These are phyloP conservation scores for Willisornis vidua DNA, from an alignment of 2,113 vertebrate species.

Conservation along the genomic window DNA sequence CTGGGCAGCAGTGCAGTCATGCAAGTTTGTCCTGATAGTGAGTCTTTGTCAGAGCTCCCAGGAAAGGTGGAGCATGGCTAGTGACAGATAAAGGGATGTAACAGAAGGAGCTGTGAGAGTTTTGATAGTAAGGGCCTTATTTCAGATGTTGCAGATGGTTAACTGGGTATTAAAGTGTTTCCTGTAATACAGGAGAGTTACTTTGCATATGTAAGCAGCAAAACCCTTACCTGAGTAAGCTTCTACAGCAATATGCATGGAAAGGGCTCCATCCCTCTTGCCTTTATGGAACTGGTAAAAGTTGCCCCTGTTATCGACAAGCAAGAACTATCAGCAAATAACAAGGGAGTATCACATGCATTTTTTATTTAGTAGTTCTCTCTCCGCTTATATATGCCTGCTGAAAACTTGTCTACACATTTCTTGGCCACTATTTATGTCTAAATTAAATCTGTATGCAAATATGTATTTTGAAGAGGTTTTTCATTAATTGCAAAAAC, in stretches of 20 bases:
- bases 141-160: background rate
- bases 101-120: background rate
- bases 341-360: background rate
- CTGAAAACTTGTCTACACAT: background rate
- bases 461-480: background rate
- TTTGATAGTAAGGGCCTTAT: background rate
- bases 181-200: background rate
- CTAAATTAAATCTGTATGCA: background rate
- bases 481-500: background rate
- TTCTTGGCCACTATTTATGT: background rate
- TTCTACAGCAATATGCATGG: background rate
- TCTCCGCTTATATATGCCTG: background rate
- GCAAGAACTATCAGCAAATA: background rate
- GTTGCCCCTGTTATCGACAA: background rate
- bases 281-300: background rate
- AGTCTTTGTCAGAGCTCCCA: background rate
- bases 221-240: background rate
- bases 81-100: background rate
- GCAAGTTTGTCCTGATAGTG: background rate
- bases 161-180: background rate
- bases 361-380: background rate
- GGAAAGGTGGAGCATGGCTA: background rate
- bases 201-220: background rate
- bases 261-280: background rate
- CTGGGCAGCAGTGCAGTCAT: rapidly evolving